A percentile compares a stretch with the other conserved stretches of the same genome.
These are phyloP conservation scores for Seriola rivoliana DNA, from an alignment of 2,113 vertebrate genomes.

Conservation along the genomic window DNA sequence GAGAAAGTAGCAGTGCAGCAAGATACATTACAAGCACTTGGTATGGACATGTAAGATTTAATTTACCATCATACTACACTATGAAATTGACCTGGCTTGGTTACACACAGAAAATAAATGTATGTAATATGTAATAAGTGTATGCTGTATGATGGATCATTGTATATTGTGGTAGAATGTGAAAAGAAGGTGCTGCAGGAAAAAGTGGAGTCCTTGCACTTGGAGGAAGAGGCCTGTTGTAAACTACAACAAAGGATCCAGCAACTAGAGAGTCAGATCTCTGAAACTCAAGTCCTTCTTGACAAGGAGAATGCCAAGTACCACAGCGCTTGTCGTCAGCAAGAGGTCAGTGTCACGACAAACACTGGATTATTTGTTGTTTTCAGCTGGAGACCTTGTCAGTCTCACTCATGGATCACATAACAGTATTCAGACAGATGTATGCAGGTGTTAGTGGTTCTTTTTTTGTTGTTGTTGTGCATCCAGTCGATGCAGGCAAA, in stretches of 20 bases:
- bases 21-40: constrained; percentile 80
- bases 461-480: constrained; percentile 8
- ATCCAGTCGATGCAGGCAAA: constrained; percentile 90
- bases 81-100: neutral
- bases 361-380: neutral
- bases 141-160: neutral
- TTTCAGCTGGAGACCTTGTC: neutral
- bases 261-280: constrained; percentile 82
- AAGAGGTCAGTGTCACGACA: constrained; percentile 86
- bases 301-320: constrained; percentile 91
- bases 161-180: constrained; percentile 64
- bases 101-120: neutral
- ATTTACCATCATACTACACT: neutral
- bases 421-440: neutral
- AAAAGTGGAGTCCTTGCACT: constrained; percentile 74
- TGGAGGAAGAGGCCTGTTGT: constrained; percentile 67
- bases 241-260: constrained; percentile 85
- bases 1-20: constrained; percentile 81
- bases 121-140: neutral
- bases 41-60: constrained; percentile 75
- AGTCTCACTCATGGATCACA: neutral
- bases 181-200: constrained; percentile 79
- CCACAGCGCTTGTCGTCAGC: constrained; percentile 86
- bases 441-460: neutral
- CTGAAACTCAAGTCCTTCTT: constrained; percentile 79